A percentile compares a stretch with the other conserved stretches of the same genome.
Evolutionary conservation across 2,888 invertebrate species (phyloP).

Genomic region (Drosophila meridionalis): DNA sequence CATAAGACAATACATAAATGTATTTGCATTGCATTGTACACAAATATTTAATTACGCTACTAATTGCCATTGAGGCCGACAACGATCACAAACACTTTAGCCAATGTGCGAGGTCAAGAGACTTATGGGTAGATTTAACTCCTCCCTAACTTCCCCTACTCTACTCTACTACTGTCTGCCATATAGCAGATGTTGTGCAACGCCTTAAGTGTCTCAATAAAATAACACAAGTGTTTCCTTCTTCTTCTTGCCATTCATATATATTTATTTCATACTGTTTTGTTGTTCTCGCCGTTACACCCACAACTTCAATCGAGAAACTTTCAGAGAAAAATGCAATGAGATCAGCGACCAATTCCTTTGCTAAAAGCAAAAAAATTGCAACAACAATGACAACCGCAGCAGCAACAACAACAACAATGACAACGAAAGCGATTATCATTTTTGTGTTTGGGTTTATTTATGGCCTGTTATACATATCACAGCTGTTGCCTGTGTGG

Average conservation of each 20-base stretch:
- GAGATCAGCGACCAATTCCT: constrained; percentile 68
- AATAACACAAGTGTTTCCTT: constrained; percentile 39
- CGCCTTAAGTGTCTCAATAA: constrained; percentile 52
- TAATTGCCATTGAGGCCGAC: constrained; percentile 66
- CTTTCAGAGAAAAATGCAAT: constrained; percentile 58
- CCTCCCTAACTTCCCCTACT: not conserved
- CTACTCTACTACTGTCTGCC: not conserved
- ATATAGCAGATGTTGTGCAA: constrained; percentile 59
- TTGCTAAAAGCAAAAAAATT: constrained; percentile 24
- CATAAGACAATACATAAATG: constrained; percentile 31
- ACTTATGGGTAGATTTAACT: constrained; percentile 47
- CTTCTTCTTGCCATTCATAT: constrained; percentile 6
- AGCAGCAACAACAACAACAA: constrained; percentile 10
- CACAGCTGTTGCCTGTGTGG: constrained; percentile 59
- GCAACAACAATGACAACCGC: constrained; percentile 36
- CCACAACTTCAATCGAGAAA: constrained; percentile 51
- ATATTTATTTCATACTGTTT: constrained; percentile 1
- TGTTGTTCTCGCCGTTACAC: constrained; percentile 17
- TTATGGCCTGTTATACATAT: constrained; percentile 69
- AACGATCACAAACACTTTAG: constrained; percentile 36
- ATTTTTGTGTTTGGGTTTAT: constrained; percentile 47
- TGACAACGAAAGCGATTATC: constrained; percentile 38
- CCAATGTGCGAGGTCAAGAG: constrained; percentile 66
- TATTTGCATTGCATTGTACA: constrained; percentile 44
- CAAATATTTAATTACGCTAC: constrained; percentile 77